phyloP scores from a whole-genome alignment of 1,140 invertebrate genomes.

The Sesamia nonagrioides region DNA sequence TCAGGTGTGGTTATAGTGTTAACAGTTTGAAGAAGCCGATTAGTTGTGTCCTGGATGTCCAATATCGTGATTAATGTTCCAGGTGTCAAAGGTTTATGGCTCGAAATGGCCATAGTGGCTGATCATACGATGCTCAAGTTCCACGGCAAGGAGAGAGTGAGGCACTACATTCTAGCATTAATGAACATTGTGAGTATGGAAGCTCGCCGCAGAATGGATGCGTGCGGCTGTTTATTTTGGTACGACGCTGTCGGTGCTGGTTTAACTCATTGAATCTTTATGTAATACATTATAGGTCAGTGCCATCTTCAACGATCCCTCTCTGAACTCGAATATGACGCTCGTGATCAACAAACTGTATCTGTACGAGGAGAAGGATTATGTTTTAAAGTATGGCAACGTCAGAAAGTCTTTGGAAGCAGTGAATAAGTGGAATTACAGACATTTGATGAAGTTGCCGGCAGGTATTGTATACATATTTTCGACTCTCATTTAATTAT shows the following conservation, averaged over 20 bases:
- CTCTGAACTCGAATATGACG: slow-evolving; percentile 90
- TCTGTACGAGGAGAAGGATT: slow-evolving; percentile 89
- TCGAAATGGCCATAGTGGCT: slow-evolving; percentile 91
- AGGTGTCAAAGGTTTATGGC: slow-evolving; percentile 87
- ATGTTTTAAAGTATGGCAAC: slow-evolving; percentile 89
- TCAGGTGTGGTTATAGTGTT: slow-evolving; percentile 73
- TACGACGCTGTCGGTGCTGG: slow-evolving; percentile 62
- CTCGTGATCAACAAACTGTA: slow-evolving; percentile 90
- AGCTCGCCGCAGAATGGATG: slow-evolving; percentile 35
- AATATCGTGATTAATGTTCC: slow-evolving; percentile 72
- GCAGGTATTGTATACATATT: slow-evolving; percentile 63
- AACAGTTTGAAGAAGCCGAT: not conserved
- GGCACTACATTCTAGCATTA: slow-evolving; percentile 92
- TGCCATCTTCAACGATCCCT: slow-evolving; percentile 91
- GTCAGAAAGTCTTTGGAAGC: slow-evolving; percentile 91
- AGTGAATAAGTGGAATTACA: slow-evolving; percentile 92
- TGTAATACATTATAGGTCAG: slow-evolving; percentile 89
- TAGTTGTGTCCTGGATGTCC: slow-evolving; percentile 46
- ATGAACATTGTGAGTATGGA: slow-evolving; percentile 92
- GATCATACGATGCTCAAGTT: slow-evolving; percentile 91
- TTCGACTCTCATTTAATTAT: not conserved
- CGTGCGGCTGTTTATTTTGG: slow-evolving; percentile 44
- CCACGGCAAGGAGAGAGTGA: slow-evolving; percentile 90
- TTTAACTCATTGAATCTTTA: slow-evolving; percentile 70
- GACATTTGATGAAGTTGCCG: slow-evolving; percentile 86